Conservation (phyloP, 64 coral and sea anemone species). For the Montipora efflorescens region DNA sequence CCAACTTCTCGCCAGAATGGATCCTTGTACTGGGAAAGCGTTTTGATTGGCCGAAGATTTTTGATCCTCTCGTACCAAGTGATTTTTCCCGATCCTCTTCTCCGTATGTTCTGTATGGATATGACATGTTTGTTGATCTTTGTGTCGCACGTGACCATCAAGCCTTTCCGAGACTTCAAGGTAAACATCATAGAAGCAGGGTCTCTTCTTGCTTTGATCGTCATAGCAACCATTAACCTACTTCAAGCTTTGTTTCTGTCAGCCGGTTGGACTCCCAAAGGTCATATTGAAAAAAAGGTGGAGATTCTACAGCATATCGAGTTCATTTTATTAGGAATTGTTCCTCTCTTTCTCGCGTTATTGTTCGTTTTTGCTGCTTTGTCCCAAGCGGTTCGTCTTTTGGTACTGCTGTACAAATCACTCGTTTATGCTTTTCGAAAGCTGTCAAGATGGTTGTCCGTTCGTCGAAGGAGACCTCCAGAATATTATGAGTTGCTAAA, state of each 20-base stretch:
- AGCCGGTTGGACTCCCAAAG: conserved; percentile 29
- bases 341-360: conserved; percentile 22
- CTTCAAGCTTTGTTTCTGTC: conserved; percentile 55
- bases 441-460: not conserved
- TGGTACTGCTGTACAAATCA: conserved; percentile 1
- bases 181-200: conserved; percentile 63
- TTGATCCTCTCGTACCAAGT: conserved; percentile 65
- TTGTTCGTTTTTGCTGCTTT: conserved; percentile 16
- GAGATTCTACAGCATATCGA: conserved; percentile 46
- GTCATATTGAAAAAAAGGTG: conserved; percentile 16
- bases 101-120: conserved; percentile 66
- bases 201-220: conserved; percentile 52
- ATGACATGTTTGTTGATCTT: conserved; percentile 54
- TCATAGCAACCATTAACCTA: conserved; percentile 69
- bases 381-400: conserved; percentile 60
- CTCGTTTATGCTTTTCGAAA: not conserved
- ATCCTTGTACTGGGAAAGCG: conserved; percentile 81
- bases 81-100: conserved; percentile 71
- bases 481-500: not conserved
- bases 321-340: conserved; percentile 35
- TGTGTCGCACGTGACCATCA: conserved; percentile 24
- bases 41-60: conserved; percentile 82
- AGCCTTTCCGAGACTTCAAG: conserved; percentile 60
- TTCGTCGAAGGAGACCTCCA: not conserved
- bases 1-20: conserved; percentile 45